A percentile compares a stretch with the other conserved stretches of the same genome.
phyloP scores from a whole-genome alignment of 2,888 invertebrate genomes.

The Mythimna loreyi region DNA sequence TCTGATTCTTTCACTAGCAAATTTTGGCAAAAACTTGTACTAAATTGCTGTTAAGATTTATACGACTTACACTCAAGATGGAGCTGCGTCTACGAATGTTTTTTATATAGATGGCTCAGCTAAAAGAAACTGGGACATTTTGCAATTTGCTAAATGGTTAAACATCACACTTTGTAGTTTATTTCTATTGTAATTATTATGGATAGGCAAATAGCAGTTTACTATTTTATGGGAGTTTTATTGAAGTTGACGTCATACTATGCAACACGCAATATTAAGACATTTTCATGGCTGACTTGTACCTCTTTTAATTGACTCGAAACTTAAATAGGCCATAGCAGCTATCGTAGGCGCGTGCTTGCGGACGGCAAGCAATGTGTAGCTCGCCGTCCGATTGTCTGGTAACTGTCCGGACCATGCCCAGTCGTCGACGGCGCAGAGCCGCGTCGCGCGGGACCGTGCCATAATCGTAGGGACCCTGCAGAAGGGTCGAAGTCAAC shows the following conservation, averaged over 20 bases:
- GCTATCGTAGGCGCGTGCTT: too few relatives aligned
- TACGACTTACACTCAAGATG: neutral
- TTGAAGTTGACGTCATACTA: constrained; percentile 5
- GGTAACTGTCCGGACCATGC: too few relatives aligned
- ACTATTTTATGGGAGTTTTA: neutral
- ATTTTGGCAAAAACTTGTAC: constrained; percentile 32
- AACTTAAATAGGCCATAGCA: neutral
- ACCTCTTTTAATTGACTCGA: neutral
- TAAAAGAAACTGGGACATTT: neutral
- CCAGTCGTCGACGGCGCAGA: too few relatives aligned
- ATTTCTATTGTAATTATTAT: neutral
- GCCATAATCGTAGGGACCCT: too few relatives aligned
- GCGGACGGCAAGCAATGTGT: too few relatives aligned
- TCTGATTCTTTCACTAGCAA: constrained; percentile 31
- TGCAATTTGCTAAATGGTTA: constrained; percentile 4
- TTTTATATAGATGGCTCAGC: neutral
- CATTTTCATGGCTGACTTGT: neutral
- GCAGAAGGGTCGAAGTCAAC: too few relatives aligned
- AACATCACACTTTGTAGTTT: neutral
- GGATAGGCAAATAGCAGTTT: neutral
- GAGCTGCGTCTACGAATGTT: neutral
- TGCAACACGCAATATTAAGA: constrained; percentile 1
- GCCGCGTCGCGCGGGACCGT: too few relatives aligned
- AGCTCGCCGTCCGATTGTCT: too few relatives aligned
- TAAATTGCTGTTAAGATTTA: constrained; percentile 22